Conservation (phyloP, 2,113 vertebrate species). For the Phylloscopus trochiloides region DNA sequence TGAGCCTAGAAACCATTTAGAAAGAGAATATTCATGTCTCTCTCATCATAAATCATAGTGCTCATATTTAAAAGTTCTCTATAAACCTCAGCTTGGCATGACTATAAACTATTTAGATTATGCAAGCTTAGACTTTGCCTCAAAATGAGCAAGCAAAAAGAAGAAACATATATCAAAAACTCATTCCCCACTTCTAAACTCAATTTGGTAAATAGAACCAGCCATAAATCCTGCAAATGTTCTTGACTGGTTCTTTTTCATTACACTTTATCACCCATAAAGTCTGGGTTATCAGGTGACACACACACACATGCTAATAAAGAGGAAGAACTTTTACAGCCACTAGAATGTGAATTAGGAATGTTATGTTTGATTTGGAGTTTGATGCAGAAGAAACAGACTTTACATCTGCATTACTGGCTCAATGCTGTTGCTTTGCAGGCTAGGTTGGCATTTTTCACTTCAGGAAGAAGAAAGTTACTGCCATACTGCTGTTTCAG, state of each 20-base stretch:
- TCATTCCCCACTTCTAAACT: background rate
- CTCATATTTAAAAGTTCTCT: background rate
- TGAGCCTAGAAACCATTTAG: background rate
- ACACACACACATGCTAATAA: background rate
- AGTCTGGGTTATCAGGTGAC: background rate
- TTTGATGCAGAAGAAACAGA: background rate
- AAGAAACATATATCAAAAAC: background rate
- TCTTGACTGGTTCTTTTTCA: background rate
- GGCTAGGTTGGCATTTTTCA: background rate
- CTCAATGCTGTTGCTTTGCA: background rate
- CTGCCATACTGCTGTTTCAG: background rate
- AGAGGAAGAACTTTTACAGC: background rate
- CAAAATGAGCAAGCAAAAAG: background rate
- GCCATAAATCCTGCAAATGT: slow-evolving; percentile 13
- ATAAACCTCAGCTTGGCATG: background rate
- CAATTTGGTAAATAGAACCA: background rate
- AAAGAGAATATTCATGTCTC: background rate
- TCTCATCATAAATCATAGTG: background rate
- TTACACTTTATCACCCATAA: background rate
- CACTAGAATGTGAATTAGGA: background rate
- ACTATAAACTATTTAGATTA: background rate
- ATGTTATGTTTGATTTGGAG: background rate
- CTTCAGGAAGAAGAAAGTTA: background rate
- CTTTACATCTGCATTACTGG: background rate
- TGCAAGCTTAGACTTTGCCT: background rate